phyloP scores from a whole-genome alignment of 2,888 invertebrate species.

The Augochlorella aurata region DNA sequence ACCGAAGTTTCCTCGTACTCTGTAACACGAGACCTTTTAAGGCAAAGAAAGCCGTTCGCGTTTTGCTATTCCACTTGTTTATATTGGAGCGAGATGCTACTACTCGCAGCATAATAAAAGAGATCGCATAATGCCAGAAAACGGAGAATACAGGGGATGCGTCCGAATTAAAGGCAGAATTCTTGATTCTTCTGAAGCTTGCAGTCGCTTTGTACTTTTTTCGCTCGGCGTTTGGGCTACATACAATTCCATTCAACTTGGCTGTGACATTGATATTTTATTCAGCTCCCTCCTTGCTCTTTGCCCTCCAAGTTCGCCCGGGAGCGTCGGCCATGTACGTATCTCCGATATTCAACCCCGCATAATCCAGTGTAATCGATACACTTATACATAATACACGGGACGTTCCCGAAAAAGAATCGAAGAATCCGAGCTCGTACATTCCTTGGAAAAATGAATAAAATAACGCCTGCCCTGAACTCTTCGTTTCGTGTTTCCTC shows the following conservation, averaged over 20 bases:
- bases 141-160: not conserved
- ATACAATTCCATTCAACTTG: slow-evolving; percentile 32
- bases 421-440: not conserved
- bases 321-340: slow-evolving; percentile 12
- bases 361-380: slow-evolving; percentile 46
- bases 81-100: not conserved
- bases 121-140: not conserved
- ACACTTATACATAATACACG: slow-evolving; percentile 20
- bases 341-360: slow-evolving; percentile 22
- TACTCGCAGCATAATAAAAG: not conserved
- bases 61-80: not conserved
- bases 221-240: not conserved
- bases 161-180: not conserved
- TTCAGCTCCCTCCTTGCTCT: slow-evolving; percentile 32
- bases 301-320: slow-evolving; percentile 24
- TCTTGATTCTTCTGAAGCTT: not conserved
- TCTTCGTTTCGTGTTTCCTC: not conserved
- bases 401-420: not conserved
- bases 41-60: not conserved
- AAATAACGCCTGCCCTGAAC: not conserved
- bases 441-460: not conserved
- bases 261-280: slow-evolving; percentile 48
- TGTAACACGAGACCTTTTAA: not conserved
- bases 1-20: not conserved
- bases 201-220: not conserved